Percentiles rank a stretch among this genome's conserved stretches.
phyloP scores from a whole-genome alignment of 64 coral and sea anemone species.

The Acropora yongei region DNA sequence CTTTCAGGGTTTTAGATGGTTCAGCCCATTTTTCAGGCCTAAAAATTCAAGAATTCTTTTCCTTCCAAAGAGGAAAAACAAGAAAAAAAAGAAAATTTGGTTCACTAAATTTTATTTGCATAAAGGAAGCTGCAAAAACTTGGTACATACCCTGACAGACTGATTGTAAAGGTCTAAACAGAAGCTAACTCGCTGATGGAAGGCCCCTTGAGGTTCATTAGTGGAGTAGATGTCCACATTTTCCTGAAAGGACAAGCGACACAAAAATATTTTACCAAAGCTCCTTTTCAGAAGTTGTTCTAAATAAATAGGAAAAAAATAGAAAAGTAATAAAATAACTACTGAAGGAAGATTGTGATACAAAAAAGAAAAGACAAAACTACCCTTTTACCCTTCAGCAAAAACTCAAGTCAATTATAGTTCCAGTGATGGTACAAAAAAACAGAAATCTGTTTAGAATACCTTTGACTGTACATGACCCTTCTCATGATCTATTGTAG shows the following conservation, averaged over 20 bases:
- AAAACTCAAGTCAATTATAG: neutral
- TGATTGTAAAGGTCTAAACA: conserved; percentile 99
- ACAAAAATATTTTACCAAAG: neutral
- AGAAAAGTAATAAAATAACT: too few relatives aligned
- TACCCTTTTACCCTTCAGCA: too few relatives aligned
- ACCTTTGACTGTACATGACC: conserved; percentile 98
- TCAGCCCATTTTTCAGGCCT: too few relatives aligned
- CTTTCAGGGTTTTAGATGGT: too few relatives aligned
- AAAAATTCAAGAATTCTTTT: too few relatives aligned
- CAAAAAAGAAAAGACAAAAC: too few relatives aligned
- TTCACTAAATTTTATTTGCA: too few relatives aligned
- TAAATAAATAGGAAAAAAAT: too few relatives aligned
- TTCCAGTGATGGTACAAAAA: neutral
- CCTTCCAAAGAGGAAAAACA: too few relatives aligned
- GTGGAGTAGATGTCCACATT: conserved; percentile 98
- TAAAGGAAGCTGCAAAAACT: too few relatives aligned
- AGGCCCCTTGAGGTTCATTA: conserved; percentile 96
- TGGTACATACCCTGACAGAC: conserved; percentile 86
- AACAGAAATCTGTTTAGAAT: neutral
- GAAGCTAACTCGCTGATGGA: conserved; percentile 99
- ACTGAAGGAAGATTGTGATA: neutral
- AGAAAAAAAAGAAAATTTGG: too few relatives aligned
- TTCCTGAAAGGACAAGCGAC: conserved; percentile 70
- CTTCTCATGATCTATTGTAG: conserved; percentile 95
- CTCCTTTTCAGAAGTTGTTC: too few relatives aligned